These are phyloP conservation scores for Amphiura filiformis DNA, from an alignment of 35 echinoderm and acorn worm genomes.

Conservation along the genomic window DNA sequence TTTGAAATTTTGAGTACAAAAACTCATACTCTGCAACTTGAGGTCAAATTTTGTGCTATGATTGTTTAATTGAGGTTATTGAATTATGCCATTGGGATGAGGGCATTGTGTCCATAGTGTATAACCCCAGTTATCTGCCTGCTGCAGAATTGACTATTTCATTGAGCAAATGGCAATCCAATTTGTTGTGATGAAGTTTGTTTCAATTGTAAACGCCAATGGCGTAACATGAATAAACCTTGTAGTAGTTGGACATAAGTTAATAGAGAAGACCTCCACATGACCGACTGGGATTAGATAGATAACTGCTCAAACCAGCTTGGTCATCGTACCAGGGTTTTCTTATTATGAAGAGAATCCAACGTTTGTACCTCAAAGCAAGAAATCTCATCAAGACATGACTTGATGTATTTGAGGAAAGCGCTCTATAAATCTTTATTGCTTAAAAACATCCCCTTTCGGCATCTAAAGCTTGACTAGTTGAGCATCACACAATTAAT, in stretches of 20 bases:
- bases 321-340: not conserved
- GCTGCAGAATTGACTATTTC: not conserved
- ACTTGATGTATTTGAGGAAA: not conserved
- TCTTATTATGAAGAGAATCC: too few species aligned
- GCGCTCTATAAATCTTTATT: not conserved
- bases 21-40: too few species aligned
- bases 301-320: not conserved
- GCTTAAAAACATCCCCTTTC: not conserved
- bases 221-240: not conserved
- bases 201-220: not conserved
- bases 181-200: slow-evolving; percentile 2
- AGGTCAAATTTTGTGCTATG: too few species aligned
- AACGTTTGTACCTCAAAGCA: not conserved
- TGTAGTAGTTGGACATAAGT: not conserved
- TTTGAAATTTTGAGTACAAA: too few species aligned
- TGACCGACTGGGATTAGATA: not conserved
- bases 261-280: not conserved
- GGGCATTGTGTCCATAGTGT: too few species aligned
- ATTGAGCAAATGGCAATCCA: not conserved
- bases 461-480: not conserved
- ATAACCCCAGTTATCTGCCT: not conserved
- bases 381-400: not conserved
- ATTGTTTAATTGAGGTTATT: too few species aligned
- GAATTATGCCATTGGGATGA: too few species aligned
- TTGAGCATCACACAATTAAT: too few species aligned